Conservation (phyloP, 2,113 vertebrate genomes). For the Tragelaphus scriptus region DNA sequence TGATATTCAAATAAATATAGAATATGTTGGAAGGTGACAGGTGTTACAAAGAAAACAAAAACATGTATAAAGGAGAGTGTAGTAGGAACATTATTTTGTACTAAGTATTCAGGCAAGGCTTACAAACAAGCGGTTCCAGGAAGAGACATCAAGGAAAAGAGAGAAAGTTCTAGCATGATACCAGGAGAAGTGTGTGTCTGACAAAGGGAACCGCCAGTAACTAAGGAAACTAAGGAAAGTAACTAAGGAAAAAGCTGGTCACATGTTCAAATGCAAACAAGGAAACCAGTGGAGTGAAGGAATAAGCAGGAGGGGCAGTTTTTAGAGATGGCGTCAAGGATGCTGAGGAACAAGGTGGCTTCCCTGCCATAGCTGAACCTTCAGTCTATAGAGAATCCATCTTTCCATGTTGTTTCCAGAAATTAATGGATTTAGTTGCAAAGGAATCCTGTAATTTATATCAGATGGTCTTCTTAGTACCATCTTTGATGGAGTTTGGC, state of each 20-base stretch:
- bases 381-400: neutral
- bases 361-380: neutral
- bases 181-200: neutral
- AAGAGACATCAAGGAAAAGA: neutral
- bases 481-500: neutral
- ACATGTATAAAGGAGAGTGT: neutral
- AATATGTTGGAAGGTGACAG: neutral
- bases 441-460: neutral
- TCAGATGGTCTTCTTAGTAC: neutral
- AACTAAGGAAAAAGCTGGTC: neutral
- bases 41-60: neutral
- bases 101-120: neutral
- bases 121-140: neutral
- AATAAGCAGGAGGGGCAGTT: neutral
- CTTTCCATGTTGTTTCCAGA: neutral
- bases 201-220: neutral
- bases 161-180: neutral
- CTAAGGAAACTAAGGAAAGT: neutral
- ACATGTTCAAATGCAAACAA: neutral
- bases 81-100: neutral
- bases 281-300: rapidly evolving
- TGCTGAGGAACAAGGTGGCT: neutral
- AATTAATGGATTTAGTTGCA: neutral
- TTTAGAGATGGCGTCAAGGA: neutral
- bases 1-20: neutral